Percentiles rank a stretch among this genome's conserved stretches.
phyloP scores from a whole-genome alignment of 2,113 vertebrate species.

The Oncorhynchus gorbuscha region DNA sequence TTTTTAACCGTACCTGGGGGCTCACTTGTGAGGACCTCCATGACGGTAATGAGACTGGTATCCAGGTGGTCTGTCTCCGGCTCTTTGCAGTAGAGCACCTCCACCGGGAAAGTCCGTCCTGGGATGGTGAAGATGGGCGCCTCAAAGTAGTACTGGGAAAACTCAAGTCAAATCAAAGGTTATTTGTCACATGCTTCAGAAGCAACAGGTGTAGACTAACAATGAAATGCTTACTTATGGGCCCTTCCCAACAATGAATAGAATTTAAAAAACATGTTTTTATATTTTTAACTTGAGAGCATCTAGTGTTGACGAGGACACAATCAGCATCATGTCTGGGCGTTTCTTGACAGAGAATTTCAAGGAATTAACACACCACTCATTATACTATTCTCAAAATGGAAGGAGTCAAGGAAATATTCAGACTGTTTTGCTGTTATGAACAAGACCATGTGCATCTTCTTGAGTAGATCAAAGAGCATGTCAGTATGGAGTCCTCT shows the following conservation, averaged over 20 bases:
- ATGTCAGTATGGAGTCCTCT: conserved; percentile 97
- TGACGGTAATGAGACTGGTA: conserved; percentile 92
- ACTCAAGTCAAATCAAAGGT: conserved; percentile 56
- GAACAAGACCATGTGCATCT: conserved; percentile 70
- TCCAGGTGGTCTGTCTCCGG: conserved; percentile 96
- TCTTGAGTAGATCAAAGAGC: conserved; percentile 94
- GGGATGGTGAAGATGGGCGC: conserved; percentile 99
- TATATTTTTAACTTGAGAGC: conserved; percentile 85
- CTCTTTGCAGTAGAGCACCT: conserved; percentile 94
- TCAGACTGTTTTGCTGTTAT: too few relatives aligned
- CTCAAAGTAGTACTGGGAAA: conserved; percentile 98
- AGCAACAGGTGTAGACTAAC: conserved; percentile 74
- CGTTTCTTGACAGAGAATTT: conserved; percentile 72
- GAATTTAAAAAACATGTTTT: conserved; percentile 57
- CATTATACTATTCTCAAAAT: too few relatives aligned
- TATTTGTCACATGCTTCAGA: too few relatives aligned
- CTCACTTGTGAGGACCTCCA: conserved; percentile 96
- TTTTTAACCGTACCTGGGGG: conserved; percentile 79
- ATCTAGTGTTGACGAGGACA: conserved; percentile 93
- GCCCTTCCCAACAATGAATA: too few relatives aligned
- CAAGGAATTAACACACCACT: too few relatives aligned
- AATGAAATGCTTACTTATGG: too few relatives aligned
- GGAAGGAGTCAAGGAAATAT: neutral
- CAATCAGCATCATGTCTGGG: conserved; percentile 96
- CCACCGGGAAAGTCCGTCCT: conserved; percentile 93